Base-by-base conservation (phyloP, 2,888 invertebrate genomes). In the Cheilosia impressa region DNA sequence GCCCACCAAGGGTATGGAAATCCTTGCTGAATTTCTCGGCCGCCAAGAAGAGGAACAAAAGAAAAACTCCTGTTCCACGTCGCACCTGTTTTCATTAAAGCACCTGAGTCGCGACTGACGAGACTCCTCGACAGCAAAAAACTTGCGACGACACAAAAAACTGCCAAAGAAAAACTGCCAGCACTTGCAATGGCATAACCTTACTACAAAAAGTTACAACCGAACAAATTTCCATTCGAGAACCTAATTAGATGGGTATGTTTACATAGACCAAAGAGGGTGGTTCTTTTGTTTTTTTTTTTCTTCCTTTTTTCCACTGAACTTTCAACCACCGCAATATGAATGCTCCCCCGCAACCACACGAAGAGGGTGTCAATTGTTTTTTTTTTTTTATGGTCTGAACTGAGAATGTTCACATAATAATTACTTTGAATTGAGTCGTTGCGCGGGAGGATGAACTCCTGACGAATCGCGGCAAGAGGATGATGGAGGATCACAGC, bases 101-200 rank as follows among this genome's bases (percentile, higher is more conserved):
- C 91, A 90, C 90, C 91, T 90, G 90, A 90, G 91, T 90, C 90
- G 91, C 91, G 91, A 90, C 90, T 91, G 91, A 89, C 90, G 90
- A 89, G 90, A 88, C 90, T 90, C 90, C 87, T 88, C 88, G 88
- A 88, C 88, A 88, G 88, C 87, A 88, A 88, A 88, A 88, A 88
- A 84, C 79, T 65, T 73, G 77, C 85, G 81, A 77, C 81, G 81
- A 85, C 85, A 85, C 81, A 85, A 85, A 85, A 85, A 85, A 81
- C 72, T 76, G 76, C 85, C 72, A 76, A 85, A 85, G 85, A 85
- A 85, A 85, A 76, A 85, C 76, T 72, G 81, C 80, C 55, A 76
- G 75, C 85, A 85, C 81, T 77, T 77, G 72, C 76, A 80, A 62
- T 77, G 81, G 76, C 76, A 68, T 63, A 63, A 68, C 71, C 81